Evolutionary conservation across 2,113 vertebrate genomes (phyloP).

Genomic region (Sinocyclocheilus rhinocerous): DNA sequence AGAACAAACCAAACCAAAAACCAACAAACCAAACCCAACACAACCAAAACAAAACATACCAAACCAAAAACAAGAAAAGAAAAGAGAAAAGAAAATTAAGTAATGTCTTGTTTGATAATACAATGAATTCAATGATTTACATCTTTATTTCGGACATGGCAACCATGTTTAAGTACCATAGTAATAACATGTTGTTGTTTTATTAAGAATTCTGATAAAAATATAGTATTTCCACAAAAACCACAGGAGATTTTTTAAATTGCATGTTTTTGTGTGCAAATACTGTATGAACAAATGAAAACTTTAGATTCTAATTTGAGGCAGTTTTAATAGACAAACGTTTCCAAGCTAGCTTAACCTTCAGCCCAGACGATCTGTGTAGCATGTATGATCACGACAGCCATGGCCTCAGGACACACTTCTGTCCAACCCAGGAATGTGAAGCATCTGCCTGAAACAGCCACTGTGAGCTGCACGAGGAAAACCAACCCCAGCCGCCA

Average conservation of each 20-base stretch:
- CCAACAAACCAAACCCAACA: no score
- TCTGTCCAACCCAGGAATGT: conserved; percentile 14
- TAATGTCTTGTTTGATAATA: neutral
- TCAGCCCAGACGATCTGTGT: neutral
- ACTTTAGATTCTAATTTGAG: no score
- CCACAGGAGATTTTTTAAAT: no score
- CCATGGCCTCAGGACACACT: neutral
- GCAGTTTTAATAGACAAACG: neutral
- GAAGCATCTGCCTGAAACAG: conserved; percentile 24
- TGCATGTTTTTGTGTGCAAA: no score
- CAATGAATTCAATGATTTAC: neutral
- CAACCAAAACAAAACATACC: no score
- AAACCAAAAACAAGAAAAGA: neutral
- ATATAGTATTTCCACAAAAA: neutral
- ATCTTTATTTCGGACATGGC: neutral
- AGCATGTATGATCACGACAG: conserved; percentile 22
- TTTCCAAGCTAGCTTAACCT: neutral
- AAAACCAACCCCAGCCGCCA: neutral
- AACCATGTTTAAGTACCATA: neutral
- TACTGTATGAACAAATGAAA: no score
- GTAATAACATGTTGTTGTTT: neutral
- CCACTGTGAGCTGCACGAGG: neutral
- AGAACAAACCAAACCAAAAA: no score
- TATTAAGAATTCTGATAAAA: neutral
- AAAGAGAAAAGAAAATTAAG: no score